phyloP scores from a whole-genome alignment of 2,888 invertebrate species.

The Plutella xylostella region DNA sequence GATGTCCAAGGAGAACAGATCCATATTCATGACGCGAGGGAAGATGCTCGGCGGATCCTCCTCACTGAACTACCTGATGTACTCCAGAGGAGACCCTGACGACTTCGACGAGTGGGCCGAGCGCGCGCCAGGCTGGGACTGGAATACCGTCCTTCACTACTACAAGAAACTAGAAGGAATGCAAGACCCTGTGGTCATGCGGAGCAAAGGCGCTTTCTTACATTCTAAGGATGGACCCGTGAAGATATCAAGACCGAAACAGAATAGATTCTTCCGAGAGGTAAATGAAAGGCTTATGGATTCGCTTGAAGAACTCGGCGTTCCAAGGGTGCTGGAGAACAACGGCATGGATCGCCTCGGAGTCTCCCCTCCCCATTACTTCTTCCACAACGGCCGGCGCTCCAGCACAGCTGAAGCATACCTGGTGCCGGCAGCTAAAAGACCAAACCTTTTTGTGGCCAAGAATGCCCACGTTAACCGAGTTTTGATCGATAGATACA shows the following conservation, averaged over 20 bases:
- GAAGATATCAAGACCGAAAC: slow-evolving; percentile 27
- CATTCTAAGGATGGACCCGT: slow-evolving; percentile 38
- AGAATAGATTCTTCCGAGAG: slow-evolving; percentile 22
- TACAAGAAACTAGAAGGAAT: slow-evolving; percentile 39
- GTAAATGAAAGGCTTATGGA: slow-evolving; percentile 29
- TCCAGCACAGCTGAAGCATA: slow-evolving; percentile 52
- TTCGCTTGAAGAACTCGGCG: slow-evolving; percentile 34
- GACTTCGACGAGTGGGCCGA: slow-evolving; percentile 35
- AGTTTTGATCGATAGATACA: slow-evolving; percentile 35
- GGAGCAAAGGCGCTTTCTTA: slow-evolving; percentile 24
- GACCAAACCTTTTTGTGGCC: slow-evolving; percentile 38
- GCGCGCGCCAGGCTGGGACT: slow-evolving; percentile 36
- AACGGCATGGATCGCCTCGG: slow-evolving; percentile 32
- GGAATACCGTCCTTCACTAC: slow-evolving; percentile 31
- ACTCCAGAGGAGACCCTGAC: slow-evolving; percentile 32
- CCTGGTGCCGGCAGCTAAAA: slow-evolving; percentile 29
- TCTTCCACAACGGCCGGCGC: slow-evolving; percentile 36
- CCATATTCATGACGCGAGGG: slow-evolving; percentile 26
- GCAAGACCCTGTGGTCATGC: slow-evolving; percentile 29
- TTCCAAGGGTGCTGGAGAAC: slow-evolving; percentile 29
- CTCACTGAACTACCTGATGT: slow-evolving; percentile 33
- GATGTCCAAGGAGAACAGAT: slow-evolving; percentile 22
- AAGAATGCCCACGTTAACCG: slow-evolving; percentile 39
- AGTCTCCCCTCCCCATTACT: slow-evolving; percentile 31
- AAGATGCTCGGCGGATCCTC: slow-evolving; percentile 40